Conservation (phyloP, 2,797 vertebrate genomes). For the Micromesistius poutassou region DNA sequence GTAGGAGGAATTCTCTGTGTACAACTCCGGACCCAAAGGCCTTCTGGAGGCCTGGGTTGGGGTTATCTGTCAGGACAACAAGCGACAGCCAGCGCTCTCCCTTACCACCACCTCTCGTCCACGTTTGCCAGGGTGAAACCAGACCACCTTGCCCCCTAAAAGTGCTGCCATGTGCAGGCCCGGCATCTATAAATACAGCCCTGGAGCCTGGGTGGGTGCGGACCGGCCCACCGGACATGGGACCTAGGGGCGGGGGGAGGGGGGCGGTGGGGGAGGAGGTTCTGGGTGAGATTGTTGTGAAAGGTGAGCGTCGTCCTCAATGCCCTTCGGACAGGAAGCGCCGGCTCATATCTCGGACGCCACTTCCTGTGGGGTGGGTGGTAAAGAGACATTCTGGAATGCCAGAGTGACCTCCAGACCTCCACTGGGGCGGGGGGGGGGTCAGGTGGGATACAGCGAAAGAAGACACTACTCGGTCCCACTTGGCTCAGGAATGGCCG, state of each 20-base stretch:
- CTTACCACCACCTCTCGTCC: neutral
- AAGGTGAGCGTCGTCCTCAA: slow-evolving; percentile 51
- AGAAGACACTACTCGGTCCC: neutral
- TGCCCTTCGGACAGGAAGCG: slow-evolving; percentile 54
- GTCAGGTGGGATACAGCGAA: neutral
- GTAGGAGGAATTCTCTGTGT: neutral
- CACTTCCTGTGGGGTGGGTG: slow-evolving; percentile 43
- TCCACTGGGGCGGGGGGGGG: slow-evolving; percentile 8
- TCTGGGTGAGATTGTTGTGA: slow-evolving; percentile 38
- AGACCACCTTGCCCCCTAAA: slow-evolving; percentile 54
- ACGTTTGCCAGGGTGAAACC: slow-evolving; percentile 36
- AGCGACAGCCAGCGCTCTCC: slow-evolving; percentile 11
- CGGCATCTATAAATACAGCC: slow-evolving; percentile 12
- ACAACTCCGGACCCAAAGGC: neutral
- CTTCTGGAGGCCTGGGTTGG: neutral
- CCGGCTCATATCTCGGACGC: slow-evolving; percentile 62
- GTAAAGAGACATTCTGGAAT: slow-evolving; percentile 63
- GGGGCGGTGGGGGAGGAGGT: slow-evolving; percentile 21
- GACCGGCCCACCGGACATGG: slow-evolving; percentile 7
- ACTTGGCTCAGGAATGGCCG: slow-evolving; percentile 11
- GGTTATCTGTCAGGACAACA: neutral
- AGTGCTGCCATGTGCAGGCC: slow-evolving; percentile 52
- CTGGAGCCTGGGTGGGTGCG: neutral
- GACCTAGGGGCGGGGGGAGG: no score
- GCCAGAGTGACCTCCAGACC: slow-evolving; percentile 42